Conservation (phyloP, 2,113 vertebrate genomes). For the Seriola aureovittata region DNA sequence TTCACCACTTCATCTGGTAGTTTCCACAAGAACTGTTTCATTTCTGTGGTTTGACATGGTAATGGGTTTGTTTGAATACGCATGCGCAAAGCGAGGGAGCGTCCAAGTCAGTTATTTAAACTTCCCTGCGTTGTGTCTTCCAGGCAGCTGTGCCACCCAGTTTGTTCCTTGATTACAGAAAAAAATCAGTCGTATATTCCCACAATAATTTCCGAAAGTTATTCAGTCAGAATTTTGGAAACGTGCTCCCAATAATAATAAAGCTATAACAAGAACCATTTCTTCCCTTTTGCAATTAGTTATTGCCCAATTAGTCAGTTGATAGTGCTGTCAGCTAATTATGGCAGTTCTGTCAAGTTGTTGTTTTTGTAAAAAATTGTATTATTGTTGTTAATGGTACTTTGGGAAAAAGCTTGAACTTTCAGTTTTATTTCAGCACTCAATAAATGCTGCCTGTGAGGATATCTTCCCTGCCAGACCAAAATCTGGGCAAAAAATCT, state of each 20-base stretch:
- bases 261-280: too few species aligned
- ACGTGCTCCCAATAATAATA: too few species aligned
- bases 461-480: neutral
- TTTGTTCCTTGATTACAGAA: too few species aligned
- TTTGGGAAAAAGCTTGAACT: neutral
- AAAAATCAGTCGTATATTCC: too few species aligned
- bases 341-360: too few species aligned
- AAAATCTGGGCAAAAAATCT: neutral
- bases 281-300: too few species aligned
- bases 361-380: too few species aligned
- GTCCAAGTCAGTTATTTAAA: neutral
- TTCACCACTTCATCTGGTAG: slow-evolving; percentile 46
- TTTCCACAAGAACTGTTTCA: slow-evolving; percentile 50
- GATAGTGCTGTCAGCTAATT: too few species aligned
- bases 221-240: too few species aligned
- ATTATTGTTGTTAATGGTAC: too few species aligned
- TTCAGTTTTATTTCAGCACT: neutral
- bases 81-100: slow-evolving; percentile 55
- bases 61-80: slow-evolving; percentile 30
- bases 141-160: slow-evolving; percentile 16
- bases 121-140: neutral
- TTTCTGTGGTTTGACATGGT: slow-evolving; percentile 54
- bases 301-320: too few species aligned
- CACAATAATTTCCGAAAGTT: neutral
- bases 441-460: neutral